phyloP scores from a whole-genome alignment of 2,888 invertebrate species.

The Phengaris alcon region DNA sequence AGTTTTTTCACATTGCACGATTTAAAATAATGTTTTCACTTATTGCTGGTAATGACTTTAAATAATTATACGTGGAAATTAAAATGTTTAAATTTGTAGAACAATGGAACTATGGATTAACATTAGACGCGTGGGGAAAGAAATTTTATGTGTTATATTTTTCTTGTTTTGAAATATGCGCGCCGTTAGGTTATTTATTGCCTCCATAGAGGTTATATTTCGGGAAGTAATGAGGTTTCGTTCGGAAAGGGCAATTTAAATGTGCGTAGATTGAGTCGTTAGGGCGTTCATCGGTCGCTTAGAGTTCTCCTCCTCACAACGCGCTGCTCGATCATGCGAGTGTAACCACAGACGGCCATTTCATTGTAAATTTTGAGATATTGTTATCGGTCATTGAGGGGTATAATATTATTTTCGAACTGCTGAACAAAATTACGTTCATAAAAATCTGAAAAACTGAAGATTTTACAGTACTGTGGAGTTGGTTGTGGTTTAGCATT shows the following conservation, averaged over 20 bases:
- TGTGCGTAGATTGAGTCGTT: conserved; percentile 77
- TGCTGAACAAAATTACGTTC: neutral
- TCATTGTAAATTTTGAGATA: conserved; percentile 34
- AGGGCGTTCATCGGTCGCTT: conserved; percentile 54
- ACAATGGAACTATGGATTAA: conserved; percentile 56
- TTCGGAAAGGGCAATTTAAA: conserved; percentile 78
- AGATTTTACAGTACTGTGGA: neutral
- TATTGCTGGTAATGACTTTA: neutral
- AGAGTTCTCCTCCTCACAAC: conserved; percentile 47
- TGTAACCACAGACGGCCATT: conserved; percentile 29
- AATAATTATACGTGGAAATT: conserved; percentile 17
- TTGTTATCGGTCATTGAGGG: conserved; percentile 25
- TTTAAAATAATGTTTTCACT: conserved; percentile 9
- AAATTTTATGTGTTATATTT: conserved; percentile 77
- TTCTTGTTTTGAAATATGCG: conserved; percentile 79
- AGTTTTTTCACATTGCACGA: neutral
- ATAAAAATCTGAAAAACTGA: no score
- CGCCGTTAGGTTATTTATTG: conserved; percentile 77
- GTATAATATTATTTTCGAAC: neutral
- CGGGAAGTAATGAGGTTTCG: conserved; percentile 78
- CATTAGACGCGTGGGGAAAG: conserved; percentile 74
- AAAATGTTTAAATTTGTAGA: conserved; percentile 23
- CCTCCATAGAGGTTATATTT: conserved; percentile 77
- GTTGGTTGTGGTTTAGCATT: neutral
- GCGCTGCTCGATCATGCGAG: conserved; percentile 38